Evolutionary conservation across 2,113 vertebrate species (phyloP).

Genomic region (Emydocephalus ijimae): DNA sequence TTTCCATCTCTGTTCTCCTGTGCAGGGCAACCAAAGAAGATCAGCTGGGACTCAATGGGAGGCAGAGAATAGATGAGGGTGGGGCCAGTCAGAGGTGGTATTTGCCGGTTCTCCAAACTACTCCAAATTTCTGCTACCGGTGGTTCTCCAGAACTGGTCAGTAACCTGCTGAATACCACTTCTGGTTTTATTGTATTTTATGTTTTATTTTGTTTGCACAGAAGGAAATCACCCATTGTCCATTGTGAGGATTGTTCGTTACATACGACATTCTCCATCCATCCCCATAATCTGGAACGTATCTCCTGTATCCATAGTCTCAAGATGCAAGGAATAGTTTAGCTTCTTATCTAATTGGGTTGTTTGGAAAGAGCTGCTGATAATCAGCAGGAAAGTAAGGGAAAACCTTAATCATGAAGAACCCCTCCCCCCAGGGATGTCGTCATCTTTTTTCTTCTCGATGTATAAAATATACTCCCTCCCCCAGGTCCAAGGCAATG

Average conservation of each 20-base stretch:
- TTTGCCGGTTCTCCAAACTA: no score
- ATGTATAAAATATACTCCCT: not conserved
- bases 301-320: not conserved
- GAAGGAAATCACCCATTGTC: not conserved
- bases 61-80: no score
- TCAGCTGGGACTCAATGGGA: no score
- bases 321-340: slow-evolving; percentile 6
- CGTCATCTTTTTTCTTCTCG: not conserved
- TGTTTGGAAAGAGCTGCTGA: slow-evolving; percentile 27
- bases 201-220: not conserved
- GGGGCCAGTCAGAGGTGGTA: no score
- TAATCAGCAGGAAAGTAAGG: not conserved
- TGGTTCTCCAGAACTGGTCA: no score
- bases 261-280: not conserved
- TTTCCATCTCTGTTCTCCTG: no score
- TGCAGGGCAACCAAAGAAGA: no score
- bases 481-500: no score
- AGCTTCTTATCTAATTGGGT: slow-evolving; percentile 6
- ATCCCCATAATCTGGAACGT: not conserved
- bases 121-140: no score
- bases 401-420: not conserved
- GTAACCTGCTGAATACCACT: no score
- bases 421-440: not conserved
- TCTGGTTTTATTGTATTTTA: not conserved
- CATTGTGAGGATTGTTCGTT: not conserved